These are phyloP conservation scores for Pelochelys cantorii DNA, from an alignment of 2,797 vertebrate species.

Conservation along the genomic window DNA sequence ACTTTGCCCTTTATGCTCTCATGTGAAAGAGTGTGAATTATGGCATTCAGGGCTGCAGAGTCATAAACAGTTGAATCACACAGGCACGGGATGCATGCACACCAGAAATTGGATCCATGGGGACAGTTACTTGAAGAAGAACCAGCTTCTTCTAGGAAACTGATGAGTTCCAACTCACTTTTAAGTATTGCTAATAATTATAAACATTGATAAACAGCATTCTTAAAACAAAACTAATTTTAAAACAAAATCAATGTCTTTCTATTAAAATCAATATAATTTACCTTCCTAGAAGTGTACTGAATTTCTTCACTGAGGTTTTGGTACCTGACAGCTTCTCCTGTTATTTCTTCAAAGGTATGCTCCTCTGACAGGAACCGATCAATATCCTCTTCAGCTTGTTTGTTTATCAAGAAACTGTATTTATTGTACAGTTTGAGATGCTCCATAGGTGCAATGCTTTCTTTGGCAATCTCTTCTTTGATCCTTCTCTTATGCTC, in stretches of 20 bases:
- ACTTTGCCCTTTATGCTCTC: not conserved
- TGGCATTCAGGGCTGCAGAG: not conserved
- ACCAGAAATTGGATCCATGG: not conserved
- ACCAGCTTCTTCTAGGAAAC: not conserved
- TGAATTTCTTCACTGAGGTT: constrained; percentile 87
- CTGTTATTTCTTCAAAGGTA: constrained; percentile 86
- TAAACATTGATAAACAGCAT: not conserved
- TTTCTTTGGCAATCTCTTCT: constrained; percentile 81
- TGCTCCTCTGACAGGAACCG: constrained; percentile 84
- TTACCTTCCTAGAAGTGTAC: constrained; percentile 85
- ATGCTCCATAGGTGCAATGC: constrained; percentile 81
- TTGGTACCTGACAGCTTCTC: constrained; percentile 85
- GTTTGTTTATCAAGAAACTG: constrained; percentile 81
- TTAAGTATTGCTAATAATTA: not conserved
- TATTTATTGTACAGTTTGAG: constrained; percentile 89
- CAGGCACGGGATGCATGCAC: not conserved
- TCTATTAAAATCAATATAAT: not conserved
- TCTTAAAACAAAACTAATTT: not conserved
- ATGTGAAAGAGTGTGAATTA: not conserved
- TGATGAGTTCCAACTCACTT: not conserved
- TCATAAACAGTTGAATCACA: not conserved
- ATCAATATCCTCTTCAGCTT: constrained; percentile 85
- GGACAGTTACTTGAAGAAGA: not conserved
- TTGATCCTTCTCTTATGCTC: constrained; percentile 82
- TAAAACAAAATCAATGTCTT: not conserved